These are phyloP conservation scores for Potamarius usumacintae DNA, from an alignment of 2,113 vertebrate genomes.

Conservation along the genomic window DNA sequence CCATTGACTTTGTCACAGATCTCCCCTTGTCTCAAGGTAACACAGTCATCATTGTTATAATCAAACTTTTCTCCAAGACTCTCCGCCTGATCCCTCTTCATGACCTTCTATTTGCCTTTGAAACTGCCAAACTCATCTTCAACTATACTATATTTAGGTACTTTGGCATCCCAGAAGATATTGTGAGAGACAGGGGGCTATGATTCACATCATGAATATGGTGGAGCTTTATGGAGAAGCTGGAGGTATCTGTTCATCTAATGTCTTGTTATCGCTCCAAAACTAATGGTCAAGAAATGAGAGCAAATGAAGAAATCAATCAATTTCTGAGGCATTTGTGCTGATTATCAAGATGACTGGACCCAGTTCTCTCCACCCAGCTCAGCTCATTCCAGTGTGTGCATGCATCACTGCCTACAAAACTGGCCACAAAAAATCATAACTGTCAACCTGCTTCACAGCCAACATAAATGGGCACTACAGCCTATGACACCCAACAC, in stretches of 20 bases:
- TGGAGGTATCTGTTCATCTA: not conserved
- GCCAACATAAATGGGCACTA: not conserved
- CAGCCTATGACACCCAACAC: not conserved
- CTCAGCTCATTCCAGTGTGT: not conserved
- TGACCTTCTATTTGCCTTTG: too few relatives aligned
- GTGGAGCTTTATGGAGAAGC: not conserved
- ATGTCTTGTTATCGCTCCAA: not conserved
- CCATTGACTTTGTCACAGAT: too few relatives aligned
- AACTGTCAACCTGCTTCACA: not conserved
- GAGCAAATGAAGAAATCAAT: not conserved
- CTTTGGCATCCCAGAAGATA: not conserved
- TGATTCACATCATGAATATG: not conserved
- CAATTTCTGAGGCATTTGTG: not conserved
- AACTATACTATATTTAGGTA: not conserved
- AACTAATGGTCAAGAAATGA: not conserved
- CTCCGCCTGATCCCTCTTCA: too few relatives aligned
- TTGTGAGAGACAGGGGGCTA: not conserved
- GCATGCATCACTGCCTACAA: not conserved
- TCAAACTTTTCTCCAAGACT: too few relatives aligned
- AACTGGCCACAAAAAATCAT: not conserved
- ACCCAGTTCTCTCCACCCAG: not conserved
- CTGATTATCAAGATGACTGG: too few relatives aligned
- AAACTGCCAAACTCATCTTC: not conserved
- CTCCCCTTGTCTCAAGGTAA: too few relatives aligned
- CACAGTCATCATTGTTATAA: too few relatives aligned